Conservation (phyloP, 2,113 vertebrate genomes). For the Platichthys flesus region DNA sequence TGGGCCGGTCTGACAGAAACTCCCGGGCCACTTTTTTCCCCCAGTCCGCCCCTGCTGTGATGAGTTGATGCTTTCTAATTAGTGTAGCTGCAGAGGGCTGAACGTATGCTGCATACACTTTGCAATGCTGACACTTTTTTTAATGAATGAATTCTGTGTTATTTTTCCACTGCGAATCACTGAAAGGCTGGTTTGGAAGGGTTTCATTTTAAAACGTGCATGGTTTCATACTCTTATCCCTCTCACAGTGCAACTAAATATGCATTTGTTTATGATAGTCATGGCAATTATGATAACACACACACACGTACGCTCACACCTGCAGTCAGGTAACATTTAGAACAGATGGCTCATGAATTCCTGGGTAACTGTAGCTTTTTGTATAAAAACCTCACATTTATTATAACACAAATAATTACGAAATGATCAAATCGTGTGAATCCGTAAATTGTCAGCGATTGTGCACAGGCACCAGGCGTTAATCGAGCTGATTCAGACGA, state of each 20-base stretch:
- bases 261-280: conserved; percentile 5
- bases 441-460: neutral
- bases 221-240: neutral
- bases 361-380: conserved; percentile 1
- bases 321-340: neutral
- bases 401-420: neutral
- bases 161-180: neutral
- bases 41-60: too few species aligned
- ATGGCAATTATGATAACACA: neutral
- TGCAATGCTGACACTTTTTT: neutral
- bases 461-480: neutral
- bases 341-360: neutral
- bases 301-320: neutral
- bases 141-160: neutral
- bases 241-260: neutral
- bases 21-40: too few species aligned
- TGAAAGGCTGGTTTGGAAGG: neutral
- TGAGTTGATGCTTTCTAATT: conserved; percentile 1
- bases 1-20: too few species aligned
- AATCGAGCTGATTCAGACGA: neutral
- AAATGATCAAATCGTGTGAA: neutral
- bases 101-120: neutral
- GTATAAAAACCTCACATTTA: neutral
- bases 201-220: conserved; percentile 9
- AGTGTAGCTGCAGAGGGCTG: neutral